Conservation (phyloP, 2,797 vertebrate genomes). For the Silurus lanzhouensis region DNA sequence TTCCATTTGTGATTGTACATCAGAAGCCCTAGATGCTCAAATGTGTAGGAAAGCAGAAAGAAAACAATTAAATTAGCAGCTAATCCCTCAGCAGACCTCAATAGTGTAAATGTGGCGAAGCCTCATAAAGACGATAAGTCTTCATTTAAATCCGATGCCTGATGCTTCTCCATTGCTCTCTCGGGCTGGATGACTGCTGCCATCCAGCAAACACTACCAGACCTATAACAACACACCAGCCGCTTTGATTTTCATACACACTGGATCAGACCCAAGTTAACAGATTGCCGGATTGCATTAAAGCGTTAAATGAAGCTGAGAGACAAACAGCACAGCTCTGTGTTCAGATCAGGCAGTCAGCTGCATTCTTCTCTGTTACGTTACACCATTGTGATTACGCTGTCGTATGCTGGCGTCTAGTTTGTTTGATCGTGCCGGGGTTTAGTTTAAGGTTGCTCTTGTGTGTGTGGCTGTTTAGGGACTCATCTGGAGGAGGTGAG, state of each 20-base stretch:
- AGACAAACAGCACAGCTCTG: constrained; percentile 32
- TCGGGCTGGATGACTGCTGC: constrained; percentile 34
- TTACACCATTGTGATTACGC: constrained; percentile 31
- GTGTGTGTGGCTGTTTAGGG: constrained; percentile 71
- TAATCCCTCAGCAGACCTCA: constrained; percentile 19
- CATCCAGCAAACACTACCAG: constrained; percentile 6
- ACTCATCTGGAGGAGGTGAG: constrained; percentile 82
- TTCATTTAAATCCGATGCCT: constrained; percentile 24
- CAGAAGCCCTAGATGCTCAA: neutral
- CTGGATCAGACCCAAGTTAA: constrained; percentile 37
- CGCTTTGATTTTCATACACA: constrained; percentile 24
- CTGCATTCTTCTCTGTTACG: constrained; percentile 29
- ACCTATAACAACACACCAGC: neutral
- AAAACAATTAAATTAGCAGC: constrained; percentile 13
- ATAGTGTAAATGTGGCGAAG: neutral
- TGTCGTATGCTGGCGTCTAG: constrained; percentile 36
- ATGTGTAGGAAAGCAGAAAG: neutral
- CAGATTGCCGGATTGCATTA: constrained; percentile 39
- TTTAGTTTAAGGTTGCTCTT: constrained; percentile 25
- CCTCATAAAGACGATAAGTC: constrained; percentile 20
- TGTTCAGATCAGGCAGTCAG: constrained; percentile 33
- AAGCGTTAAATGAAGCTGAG: constrained; percentile 46
- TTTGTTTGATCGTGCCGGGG: constrained; percentile 19
- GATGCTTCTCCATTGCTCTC: constrained; percentile 26
- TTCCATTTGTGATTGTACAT: constrained; percentile 2